These are phyloP conservation scores for Sorex fumeus DNA, from an alignment of 2,113 vertebrate genomes.

Conservation along the genomic window DNA sequence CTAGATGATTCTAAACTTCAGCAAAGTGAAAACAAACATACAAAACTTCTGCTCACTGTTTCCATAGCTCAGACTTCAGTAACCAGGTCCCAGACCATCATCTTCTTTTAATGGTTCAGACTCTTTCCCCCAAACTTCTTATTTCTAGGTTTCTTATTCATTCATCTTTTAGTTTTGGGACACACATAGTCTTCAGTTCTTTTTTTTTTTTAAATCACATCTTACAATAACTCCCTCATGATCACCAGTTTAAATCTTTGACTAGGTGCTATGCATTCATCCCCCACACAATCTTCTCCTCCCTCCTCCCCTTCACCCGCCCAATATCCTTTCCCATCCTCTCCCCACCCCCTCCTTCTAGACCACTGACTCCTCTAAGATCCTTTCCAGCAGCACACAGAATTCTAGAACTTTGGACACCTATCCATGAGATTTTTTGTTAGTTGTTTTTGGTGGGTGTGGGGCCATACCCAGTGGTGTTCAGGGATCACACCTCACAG, in stretches of 20 bases:
- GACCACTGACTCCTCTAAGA: fast-evolving
- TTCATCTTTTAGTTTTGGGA: slow-evolving; percentile 7
- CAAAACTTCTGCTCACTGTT: background rate
- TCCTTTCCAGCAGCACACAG: background rate
- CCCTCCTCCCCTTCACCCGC: too few species aligned
- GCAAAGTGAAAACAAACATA: background rate
- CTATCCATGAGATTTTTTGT: background rate
- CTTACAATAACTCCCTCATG: background rate
- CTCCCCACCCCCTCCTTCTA: background rate
- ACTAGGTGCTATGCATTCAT: too few species aligned
- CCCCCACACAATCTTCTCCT: too few species aligned
- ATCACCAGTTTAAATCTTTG: background rate
- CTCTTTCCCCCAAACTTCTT: background rate
- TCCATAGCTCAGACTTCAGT: background rate
- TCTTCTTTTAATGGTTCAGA: background rate
- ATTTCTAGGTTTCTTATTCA: slow-evolving; percentile 26
- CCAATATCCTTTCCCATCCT: background rate
- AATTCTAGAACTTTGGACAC: background rate
- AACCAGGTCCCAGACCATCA: background rate
- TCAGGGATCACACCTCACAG: too few species aligned
- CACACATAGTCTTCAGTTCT: background rate
- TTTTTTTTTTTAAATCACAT: background rate
- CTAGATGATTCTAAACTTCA: background rate
- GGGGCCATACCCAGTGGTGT: too few species aligned
- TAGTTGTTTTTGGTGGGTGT: too few species aligned